These are phyloP conservation scores for Leuciscus idus DNA, from an alignment of 2,113 vertebrate genomes.

Conservation along the genomic window DNA sequence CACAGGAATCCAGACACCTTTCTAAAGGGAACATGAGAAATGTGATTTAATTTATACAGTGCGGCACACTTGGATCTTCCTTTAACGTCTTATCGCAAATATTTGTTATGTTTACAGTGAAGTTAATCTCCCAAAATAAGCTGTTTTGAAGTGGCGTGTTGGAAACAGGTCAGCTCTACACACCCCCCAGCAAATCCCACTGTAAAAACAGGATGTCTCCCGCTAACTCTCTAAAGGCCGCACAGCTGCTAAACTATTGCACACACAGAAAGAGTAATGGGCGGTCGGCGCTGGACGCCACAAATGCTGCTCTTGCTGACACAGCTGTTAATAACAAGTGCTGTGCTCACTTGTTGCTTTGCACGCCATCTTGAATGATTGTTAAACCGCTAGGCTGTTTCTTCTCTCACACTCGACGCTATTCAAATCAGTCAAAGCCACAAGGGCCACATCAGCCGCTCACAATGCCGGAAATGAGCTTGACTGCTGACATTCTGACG, in stretches of 20 bases:
- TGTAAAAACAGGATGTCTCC: constrained; percentile 53
- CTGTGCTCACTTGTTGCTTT: constrained; percentile 37
- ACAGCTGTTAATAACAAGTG: constrained; percentile 59
- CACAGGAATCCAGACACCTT: not conserved
- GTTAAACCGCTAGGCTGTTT: constrained; percentile 8
- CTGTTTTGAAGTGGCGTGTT: constrained; percentile 5
- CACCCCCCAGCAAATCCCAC: constrained; percentile 11
- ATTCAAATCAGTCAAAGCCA: constrained; percentile 17
- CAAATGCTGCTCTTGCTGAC: constrained; percentile 57
- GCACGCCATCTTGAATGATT: constrained; percentile 42
- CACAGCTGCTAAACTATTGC: constrained; percentile 57
- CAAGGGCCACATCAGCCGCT: constrained; percentile 11
- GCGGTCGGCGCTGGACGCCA: constrained; percentile 35
- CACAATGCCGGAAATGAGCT: constrained; percentile 10
- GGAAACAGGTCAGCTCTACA: not conserved
- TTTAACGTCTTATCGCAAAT: not conserved
- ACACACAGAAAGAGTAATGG: constrained; percentile 44
- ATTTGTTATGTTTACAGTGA: not conserved
- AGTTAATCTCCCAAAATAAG: constrained; percentile 26
- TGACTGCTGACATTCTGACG: not conserved
- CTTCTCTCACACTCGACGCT: not conserved
- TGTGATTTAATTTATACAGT: not conserved
- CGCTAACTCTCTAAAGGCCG: constrained; percentile 37
- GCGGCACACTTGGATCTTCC: not conserved
- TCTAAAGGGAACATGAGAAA: not conserved